Percentiles rank a stretch among this genome's conserved stretches.
phyloP scores from a whole-genome alignment of 2,797 vertebrate genomes.

The Perodicticus potto region DNA sequence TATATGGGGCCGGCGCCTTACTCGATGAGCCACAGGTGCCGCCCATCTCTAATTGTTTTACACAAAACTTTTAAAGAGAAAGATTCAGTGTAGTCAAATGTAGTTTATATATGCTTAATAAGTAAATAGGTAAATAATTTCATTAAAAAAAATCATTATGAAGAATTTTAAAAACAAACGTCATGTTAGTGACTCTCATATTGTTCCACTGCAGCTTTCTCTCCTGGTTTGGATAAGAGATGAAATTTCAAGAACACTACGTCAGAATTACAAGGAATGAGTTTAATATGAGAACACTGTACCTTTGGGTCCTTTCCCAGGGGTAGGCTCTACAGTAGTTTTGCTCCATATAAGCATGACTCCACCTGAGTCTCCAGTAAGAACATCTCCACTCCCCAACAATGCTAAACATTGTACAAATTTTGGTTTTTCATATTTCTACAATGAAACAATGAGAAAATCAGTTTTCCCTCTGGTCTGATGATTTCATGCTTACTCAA shows the following conservation, averaged over 20 bases:
- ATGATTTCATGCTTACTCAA: conserved; percentile 38
- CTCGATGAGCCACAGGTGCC: no score
- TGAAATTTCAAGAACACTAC: rapidly evolving
- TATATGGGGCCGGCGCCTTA: no score
- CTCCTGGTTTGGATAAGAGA: not conserved
- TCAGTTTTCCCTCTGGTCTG: conserved; percentile 44
- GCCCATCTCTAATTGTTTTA: no score
- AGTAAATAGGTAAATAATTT: not conserved
- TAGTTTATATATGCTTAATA: not conserved
- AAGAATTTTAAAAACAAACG: conserved; percentile 38
- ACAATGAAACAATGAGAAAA: conserved; percentile 81
- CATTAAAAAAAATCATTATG: not conserved
- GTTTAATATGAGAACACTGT: conserved; percentile 19
- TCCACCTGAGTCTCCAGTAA: conserved; percentile 97
- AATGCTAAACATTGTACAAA: conserved; percentile 97
- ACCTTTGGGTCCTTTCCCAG: conserved; percentile 97
- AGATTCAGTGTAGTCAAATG: not conserved
- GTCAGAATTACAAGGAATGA: not conserved
- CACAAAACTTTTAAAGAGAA: not conserved
- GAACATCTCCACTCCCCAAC: conserved; percentile 95
- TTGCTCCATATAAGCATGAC: conserved; percentile 96
- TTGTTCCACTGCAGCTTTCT: not conserved
- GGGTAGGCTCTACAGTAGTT: conserved; percentile 92
- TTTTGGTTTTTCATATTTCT: conserved; percentile 99
- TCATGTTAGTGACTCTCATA: not conserved